Evolutionary conservation across 2,113 vertebrate genomes (phyloP), one percentile per base, ranked within the genome.

Genomic region (Bubo bubo): DNA sequence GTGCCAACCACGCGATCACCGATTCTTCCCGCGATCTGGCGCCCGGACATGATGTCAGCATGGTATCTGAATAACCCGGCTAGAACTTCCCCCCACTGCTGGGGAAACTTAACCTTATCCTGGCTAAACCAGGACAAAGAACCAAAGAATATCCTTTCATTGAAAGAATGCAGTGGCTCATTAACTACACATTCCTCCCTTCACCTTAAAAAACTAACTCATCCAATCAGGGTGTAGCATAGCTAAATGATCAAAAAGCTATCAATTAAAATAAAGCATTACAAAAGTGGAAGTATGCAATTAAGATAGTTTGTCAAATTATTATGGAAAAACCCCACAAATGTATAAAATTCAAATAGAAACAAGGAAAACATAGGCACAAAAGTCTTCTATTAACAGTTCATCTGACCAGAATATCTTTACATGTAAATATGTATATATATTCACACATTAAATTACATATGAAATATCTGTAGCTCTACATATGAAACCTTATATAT

Each of bases 271-370:
- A 17, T 26, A 84, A 75, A 86, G 34, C 10, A 81, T 62, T 58
- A 50, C 4, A 2, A 22, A 82, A 63, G 3, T 8, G 1, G 17
- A 85, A 79, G 5, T 17, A 37, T 23, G 1, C 1, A 79, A 37
- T 86, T 72, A 68, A 67, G 47, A 52, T 5, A 64, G 20, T 23
- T 79, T 83, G 14, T 47, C 4, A 79, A 76, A 55, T 23, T 43
- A 37, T 47, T 37, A 27, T 52, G 2, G 3, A 59, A 34, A 70
- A n/a, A 2, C 0, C 0, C 7, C 3, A 20, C 5, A 71, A 64
- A 39, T 34, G 14, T 45, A 39, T 70, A 12, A 1, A 66, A 73
- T 62, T 39, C 7, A 55, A 68, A 79, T 2, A 83, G 17, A 76
- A 67, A 1, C 3, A 71, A 64, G 35, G 24, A 47, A 86, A 80